These are phyloP conservation scores for Mamestra configurata DNA, from an alignment of 1,140 invertebrate genomes.

Conservation along the genomic window DNA sequence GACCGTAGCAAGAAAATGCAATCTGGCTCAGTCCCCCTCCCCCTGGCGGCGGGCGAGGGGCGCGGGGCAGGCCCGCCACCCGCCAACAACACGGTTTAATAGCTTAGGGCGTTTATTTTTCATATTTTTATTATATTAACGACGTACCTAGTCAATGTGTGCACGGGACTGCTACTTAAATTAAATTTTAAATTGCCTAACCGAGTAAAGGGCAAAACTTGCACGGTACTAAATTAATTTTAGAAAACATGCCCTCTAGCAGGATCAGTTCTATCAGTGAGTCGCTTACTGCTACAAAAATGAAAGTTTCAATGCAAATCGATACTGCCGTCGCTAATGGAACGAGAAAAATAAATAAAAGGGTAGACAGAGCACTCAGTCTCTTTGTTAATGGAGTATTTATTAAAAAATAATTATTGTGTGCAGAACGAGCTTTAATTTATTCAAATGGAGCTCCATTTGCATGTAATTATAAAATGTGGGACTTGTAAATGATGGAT, in stretches of 20 bases:
- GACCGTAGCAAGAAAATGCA: conserved; percentile 84
- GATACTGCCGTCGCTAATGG: conserved; percentile 13
- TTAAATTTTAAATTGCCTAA: conserved; percentile 37
- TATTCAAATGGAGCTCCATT: conserved; percentile 37
- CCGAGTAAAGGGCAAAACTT: conserved; percentile 8
- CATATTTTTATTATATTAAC: conserved; percentile 73
- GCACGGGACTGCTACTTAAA: conserved; percentile 26
- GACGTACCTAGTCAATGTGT: conserved; percentile 50
- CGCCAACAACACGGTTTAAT: conserved; percentile 69
- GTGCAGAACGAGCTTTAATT: conserved; percentile 43
- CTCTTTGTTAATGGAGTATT: conserved; percentile 37
- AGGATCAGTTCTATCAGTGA: neutral
- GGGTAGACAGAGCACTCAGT: conserved; percentile 35
- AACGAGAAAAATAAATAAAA: conserved; percentile 35
- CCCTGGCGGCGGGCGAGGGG: conserved; percentile 45
- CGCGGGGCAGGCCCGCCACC: conserved; percentile 53
- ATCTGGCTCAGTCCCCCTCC: conserved; percentile 67
- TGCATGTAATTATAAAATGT: conserved; percentile 36
- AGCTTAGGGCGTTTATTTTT: conserved; percentile 77
- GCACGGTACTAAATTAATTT: conserved; percentile 7
- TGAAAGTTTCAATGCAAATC: conserved; percentile 9
- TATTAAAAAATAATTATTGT: conserved; percentile 49
- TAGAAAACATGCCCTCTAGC: neutral
- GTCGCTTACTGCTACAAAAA: neutral
- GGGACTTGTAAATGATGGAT: conserved; percentile 22